Percentiles rank a stretch among this genome's conserved stretches.
Evolutionary conservation across 2,113 vertebrate genomes (phyloP).

Genomic region (Cathartes aura): DNA sequence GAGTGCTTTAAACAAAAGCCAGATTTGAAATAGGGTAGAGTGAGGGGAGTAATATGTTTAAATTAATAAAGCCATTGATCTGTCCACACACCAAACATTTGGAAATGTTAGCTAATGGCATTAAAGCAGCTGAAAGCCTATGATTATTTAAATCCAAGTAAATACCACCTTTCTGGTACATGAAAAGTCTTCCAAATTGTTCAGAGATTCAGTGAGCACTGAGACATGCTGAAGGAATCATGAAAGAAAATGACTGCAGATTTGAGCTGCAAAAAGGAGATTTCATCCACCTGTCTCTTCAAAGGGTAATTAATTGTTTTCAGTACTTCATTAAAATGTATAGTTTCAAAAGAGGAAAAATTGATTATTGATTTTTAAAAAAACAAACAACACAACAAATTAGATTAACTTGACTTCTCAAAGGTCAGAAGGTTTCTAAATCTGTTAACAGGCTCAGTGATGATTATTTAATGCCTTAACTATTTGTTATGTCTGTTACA

Average conservation of each 20-base stretch:
- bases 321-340: conserved; percentile 14
- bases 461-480: conserved; percentile 62
- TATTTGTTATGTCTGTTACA: conserved; percentile 67
- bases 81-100: conserved; percentile 45
- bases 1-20: conserved; percentile 71
- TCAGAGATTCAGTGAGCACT: neutral
- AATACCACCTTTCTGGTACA: conserved; percentile 1
- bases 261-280: neutral
- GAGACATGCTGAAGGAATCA: conserved; percentile 39
- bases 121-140: conserved; percentile 27
- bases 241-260: neutral
- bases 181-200: neutral
- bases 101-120: conserved; percentile 45
- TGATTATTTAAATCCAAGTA: conserved; percentile 44
- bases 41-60: conserved; percentile 43
- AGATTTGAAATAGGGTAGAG: conserved; percentile 50
- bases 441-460: conserved; percentile 32
- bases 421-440: conserved; percentile 48
- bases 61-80: conserved; percentile 67
- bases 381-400: neutral
- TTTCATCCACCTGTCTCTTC: neutral
- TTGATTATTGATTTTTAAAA: neutral
- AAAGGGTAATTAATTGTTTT: conserved; percentile 42
- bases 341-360: neutral
- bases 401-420: conserved; percentile 39